Evolutionary conservation across 2,797 vertebrate species (phyloP), one percentile per base, ranked within the genome.

Genomic region (Holocentrus rufus): DNA sequence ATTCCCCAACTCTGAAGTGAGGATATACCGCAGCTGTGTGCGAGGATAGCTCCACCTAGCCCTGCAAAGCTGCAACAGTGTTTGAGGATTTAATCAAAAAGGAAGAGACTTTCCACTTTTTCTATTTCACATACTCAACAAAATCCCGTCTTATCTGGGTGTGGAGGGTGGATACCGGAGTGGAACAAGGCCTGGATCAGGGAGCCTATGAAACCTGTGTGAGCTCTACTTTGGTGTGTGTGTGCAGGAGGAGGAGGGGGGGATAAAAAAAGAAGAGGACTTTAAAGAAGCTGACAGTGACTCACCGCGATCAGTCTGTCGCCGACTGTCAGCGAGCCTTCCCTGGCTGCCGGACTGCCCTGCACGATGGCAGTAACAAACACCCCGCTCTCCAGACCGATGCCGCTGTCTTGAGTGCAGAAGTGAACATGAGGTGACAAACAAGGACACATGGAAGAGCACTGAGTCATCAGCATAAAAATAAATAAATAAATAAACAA

Each of bases 301-400:
- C 97, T 97, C 91, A 99, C 97, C 66, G 97, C 96, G 22, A 98
- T 96, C 62, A 98, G 94, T 88, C 97, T 93, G 83, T 99, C 97
- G 91, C 97, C 97, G 44, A 95, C 93, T 2, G 92, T 84, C 59
- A 98, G 96, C 60, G 96, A 96, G 25, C 97, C 97, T 53, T 98
- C 97, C 87, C 94, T 95, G 87, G 97, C 95, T 49, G 97, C 96
- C 1, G 97, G 96, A 77, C 97, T 97, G 70, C 97, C 96, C 0
- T 96, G 95, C 52, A 95, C 93, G 67, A 99, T 68, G 13, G 96
- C 94, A 0, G 98, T 93, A 65, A 98, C 95, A 52, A 95, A 97
- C 11, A 99, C 90, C 0, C 97, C 97, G 0, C 92, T 95, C 89
- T 99, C 98, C 81, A 99, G 89, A 79, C 94, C 94, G 72, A 98